These are phyloP conservation scores for Ectobius pallidus DNA, from an alignment of 2,888 invertebrate species.

Conservation along the genomic window DNA sequence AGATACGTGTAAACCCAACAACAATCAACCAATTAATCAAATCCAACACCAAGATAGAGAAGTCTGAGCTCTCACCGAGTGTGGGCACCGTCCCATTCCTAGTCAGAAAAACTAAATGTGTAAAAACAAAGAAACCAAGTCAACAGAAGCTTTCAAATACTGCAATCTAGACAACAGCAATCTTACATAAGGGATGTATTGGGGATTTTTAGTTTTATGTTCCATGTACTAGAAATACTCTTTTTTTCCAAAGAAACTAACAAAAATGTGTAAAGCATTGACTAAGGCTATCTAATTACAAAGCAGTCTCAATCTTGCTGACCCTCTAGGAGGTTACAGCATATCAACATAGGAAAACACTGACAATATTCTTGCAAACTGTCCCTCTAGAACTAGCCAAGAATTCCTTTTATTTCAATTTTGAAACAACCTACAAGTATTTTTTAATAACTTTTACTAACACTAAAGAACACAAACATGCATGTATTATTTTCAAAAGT, in stretches of 20 bases:
- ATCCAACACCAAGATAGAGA: constrained; percentile 43
- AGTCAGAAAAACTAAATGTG: constrained; percentile 67
- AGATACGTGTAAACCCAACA: constrained; percentile 40
- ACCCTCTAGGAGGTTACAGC: constrained; percentile 7
- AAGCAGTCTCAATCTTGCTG: constrained; percentile 15
- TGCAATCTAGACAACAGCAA: constrained; percentile 26
- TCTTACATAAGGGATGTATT: constrained; percentile 9
- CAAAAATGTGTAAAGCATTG: constrained; percentile 23
- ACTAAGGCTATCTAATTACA: constrained; percentile 20
- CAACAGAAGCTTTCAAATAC: constrained; percentile 43
- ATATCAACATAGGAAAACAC: constrained; percentile 5
- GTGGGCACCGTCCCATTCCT: constrained; percentile 69
- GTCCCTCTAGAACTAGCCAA: background rate
- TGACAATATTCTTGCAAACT: constrained; percentile 5
- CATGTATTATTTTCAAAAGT: background rate
- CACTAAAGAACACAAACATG: constrained; percentile 3
- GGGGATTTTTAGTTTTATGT: background rate
- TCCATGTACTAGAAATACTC: background rate
- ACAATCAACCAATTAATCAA: constrained; percentile 38
- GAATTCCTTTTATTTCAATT: background rate
- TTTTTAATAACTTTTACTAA: background rate
- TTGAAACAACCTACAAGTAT: constrained; percentile 1
- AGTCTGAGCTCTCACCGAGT: constrained; percentile 64
- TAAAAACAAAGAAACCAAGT: constrained; percentile 42
- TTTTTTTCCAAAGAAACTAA: background rate